Evolutionary conservation across 2,888 invertebrate species (phyloP), one percentile per base, ranked within the genome.

Genomic region (Trypoxylon attenuatum): DNA sequence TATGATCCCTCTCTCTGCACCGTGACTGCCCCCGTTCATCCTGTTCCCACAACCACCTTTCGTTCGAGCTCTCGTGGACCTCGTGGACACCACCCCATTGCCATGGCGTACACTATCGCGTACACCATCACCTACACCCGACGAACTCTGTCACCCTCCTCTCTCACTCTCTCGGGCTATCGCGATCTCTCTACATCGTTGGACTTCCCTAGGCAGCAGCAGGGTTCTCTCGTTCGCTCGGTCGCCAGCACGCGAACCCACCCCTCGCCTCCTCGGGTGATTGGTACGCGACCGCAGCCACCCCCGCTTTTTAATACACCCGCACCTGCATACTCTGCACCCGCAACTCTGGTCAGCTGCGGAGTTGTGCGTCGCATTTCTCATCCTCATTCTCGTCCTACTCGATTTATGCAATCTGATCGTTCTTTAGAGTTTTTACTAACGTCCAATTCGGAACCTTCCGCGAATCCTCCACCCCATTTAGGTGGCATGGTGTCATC

Each of bases 221-320:
- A 25, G 25, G 8, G 25, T 25, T 4, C 64, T 65, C 59, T 56
- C 63, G 53, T 56, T 47, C 65, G 47, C 60, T 60, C 29, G 23
- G 54, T 56, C 69, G 57, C 42, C 71, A 63, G 49, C 60, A 61
- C 33, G 25, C 53, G 56, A 67, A 59, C 39, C 71, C 49, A 41
- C 57, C 72, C n/a, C n/a, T n/a, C n/a, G n/a, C n/a, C n/a, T n/a
- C n/a, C 79, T 73, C 65, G 81, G 84, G 82, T 83, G 84, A 85
- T 85, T 85, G 85, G 84, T 83, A 83, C 82, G 82, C 79, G 83
- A 85, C 84, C 83, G 76, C 86, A 85, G 78, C 82, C 81, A 78
- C 80, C 82, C 81, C 80, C 76, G 79, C 78, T 84, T 85, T 86
- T 86, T 85, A 85, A 85, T 86, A 84, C 84, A 82, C 81, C 83